Base-by-base conservation (phyloP, 92 coral and sea anemone species). In the Epizoanthus scotinus region DNA sequence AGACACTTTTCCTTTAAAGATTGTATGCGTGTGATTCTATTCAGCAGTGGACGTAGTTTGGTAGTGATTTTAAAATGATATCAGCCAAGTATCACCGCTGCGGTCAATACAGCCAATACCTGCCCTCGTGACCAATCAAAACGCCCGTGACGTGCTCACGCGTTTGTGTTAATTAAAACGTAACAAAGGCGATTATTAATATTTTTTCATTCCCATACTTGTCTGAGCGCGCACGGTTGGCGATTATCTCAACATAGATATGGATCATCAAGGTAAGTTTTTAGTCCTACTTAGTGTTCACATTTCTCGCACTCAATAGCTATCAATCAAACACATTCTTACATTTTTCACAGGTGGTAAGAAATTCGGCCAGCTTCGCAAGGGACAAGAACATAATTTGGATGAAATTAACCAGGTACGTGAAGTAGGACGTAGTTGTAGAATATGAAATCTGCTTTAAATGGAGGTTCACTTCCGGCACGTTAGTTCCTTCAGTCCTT, bases 401-500 rank as follows among this genome's bases (percentile, higher is more conserved):
- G 95, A 95, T 82, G 99, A 93, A 81, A 95, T 91, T 79, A 95
- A 95, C 88, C 79, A 89, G 97, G 98, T 94, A 89, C 29, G 74
- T 63, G 15, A 27, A 40, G 22, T 20, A 18, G 6, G 50, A 19
- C 0, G 31, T 14, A 14, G 13, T 44, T 31, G 2, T 9, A 12
- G 18, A 60, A 68, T 49, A 67, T 57, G 66, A 70, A 69, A 28
- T 61, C 31, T 63, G 56, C 19, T 69, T 59, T 34, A 10, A 29
- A 53, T 49, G 52, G 68, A 26, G 63, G 56, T 29, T 67, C 49
- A 64, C 72, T 83, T 78, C 79, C 68, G 77, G 86, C 62, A 63
- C 25, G n/a, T 26, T 66, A 55, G 53, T 63, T 8, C 56, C 17
- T 40, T 8, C 5, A n/a, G n/a, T 18, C 21, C 9, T 19, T 10